phyloP scores from a whole-genome alignment of 2,797 vertebrate species.

The Carduelis carduelis region DNA sequence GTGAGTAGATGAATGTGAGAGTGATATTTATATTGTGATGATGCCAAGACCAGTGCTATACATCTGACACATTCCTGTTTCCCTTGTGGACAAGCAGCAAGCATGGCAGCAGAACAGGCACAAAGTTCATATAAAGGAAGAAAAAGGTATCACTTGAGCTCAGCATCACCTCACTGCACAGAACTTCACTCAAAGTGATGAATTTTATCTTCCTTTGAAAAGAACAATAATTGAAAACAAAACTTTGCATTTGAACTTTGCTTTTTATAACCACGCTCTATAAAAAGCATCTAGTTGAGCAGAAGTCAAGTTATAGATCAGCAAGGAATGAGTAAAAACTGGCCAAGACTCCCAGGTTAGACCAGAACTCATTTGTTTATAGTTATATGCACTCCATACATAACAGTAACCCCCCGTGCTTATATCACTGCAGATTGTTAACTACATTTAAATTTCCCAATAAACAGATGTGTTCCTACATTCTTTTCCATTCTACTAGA shows the following conservation, averaged over 20 bases:
- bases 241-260: not conserved
- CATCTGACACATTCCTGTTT: not conserved
- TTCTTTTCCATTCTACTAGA: not conserved
- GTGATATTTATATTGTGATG: not conserved
- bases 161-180: not conserved
- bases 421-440: not conserved
- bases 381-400: not conserved
- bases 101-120: not conserved
- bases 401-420: not conserved
- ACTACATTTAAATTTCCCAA: not conserved
- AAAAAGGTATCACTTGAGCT: not conserved
- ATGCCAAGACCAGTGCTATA: not conserved
- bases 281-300: not conserved
- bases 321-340: not conserved
- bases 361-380: not conserved
- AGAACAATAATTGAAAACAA: not conserved
- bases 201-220: not conserved
- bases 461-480: slow-evolving; percentile 18
- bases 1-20: not conserved
- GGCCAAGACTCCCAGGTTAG: not conserved
- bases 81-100: not conserved
- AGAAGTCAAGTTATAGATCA: not conserved
- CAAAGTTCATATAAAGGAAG: not conserved
- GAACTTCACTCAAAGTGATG: not conserved
- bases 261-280: not conserved